Percentiles rank a stretch among this genome's conserved stretches.
Evolutionary conservation across 2,113 vertebrate genomes (phyloP).

Genomic region (Callaeas wilsoni): DNA sequence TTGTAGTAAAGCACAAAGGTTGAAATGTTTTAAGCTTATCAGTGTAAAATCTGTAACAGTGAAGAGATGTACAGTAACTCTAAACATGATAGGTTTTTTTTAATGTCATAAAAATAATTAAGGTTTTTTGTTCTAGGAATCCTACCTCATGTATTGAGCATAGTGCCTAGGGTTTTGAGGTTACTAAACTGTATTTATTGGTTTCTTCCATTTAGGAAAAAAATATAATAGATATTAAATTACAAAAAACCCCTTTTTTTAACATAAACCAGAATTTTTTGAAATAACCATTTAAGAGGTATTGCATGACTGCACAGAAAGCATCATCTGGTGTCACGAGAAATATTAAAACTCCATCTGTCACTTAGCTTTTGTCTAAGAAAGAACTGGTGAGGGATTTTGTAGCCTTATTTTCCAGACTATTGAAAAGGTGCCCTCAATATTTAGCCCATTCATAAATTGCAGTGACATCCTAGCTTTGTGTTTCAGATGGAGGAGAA

Average conservation of each 20-base stretch:
- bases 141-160: not conserved
- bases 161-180: not conserved
- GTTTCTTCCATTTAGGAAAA: not conserved
- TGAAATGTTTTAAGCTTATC: not conserved
- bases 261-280: not conserved
- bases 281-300: not conserved
- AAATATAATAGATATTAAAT: not conserved
- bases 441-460: constrained; percentile 20
- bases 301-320: not conserved
- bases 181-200: not conserved
- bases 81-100: not conserved
- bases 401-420: not conserved
- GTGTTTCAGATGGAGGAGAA: not conserved
- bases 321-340: not conserved
- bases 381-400: not conserved
- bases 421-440: not conserved
- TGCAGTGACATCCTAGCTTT: not conserved
- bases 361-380: not conserved
- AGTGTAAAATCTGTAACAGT: not conserved
- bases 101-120: not conserved
- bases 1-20: not conserved
- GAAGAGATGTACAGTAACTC: not conserved
- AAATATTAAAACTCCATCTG: constrained; percentile 34
- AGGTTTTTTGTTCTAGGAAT: not conserved
- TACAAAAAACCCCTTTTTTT: not conserved